Evolutionary conservation across 2,797 vertebrate genomes (phyloP).

Genomic region (Sebastes ruberrimus): DNA sequence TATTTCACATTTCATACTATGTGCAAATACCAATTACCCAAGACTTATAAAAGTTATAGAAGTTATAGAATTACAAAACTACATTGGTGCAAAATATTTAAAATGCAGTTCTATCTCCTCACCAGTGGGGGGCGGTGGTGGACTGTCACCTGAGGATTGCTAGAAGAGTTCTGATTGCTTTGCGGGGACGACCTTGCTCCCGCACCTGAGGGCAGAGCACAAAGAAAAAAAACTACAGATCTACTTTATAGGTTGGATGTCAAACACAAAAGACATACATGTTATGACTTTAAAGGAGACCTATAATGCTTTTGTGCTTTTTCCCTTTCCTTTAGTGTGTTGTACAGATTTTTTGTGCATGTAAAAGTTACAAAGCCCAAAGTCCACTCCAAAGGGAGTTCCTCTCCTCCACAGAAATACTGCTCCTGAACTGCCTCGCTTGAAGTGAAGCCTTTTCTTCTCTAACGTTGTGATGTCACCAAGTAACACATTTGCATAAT

Average conservation of each 20-base stretch:
- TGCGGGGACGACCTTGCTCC: conserved; percentile 85
- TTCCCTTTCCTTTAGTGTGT: too few species aligned
- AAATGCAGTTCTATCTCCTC: conserved; percentile 37
- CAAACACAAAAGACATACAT: not conserved
- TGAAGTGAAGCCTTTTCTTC: too few species aligned
- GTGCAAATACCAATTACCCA: not conserved
- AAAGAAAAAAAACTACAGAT: not conserved
- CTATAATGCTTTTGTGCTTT: too few species aligned
- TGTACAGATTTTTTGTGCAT: too few species aligned
- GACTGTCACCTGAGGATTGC: conserved; percentile 87
- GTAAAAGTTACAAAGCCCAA: too few species aligned
- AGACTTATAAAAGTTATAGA: not conserved
- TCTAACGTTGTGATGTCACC: too few species aligned
- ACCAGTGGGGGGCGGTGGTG: conserved; percentile 91
- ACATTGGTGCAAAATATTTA: not conserved
- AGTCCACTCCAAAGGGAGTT: too few species aligned
- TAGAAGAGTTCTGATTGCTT: conserved; percentile 73
- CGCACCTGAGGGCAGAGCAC: conserved; percentile 74
- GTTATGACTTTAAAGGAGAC: not conserved
- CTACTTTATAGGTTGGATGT: not conserved
- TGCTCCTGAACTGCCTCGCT: too few species aligned
- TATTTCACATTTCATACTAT: not conserved
- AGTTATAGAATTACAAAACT: not conserved
- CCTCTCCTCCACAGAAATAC: too few species aligned
- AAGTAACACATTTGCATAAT: too few species aligned